Evolutionary conservation across 2,888 invertebrate species (phyloP).

Genomic region (Apodemia hepburni): DNA sequence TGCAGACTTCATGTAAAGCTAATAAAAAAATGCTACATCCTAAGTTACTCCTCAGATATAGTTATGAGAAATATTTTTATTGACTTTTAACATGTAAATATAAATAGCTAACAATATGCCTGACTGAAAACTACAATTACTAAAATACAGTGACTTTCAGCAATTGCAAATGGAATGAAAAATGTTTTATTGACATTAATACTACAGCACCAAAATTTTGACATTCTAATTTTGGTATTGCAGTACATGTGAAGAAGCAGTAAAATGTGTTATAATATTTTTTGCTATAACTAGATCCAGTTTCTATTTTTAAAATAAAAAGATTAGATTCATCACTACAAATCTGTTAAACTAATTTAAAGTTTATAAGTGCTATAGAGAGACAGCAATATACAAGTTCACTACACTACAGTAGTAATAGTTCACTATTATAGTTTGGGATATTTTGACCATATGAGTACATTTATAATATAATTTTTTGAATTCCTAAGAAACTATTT

Average conservation of each 20-base stretch:
- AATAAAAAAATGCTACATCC: too few relatives aligned
- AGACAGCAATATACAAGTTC: not conserved
- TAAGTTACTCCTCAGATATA: too few relatives aligned
- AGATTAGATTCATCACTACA: too few relatives aligned
- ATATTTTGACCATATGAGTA: constrained; percentile 6
- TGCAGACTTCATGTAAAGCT: too few relatives aligned
- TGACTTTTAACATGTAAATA: too few relatives aligned
- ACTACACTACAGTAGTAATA: not conserved
- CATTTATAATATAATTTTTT: not conserved
- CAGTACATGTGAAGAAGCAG: not conserved
- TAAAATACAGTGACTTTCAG: not conserved
- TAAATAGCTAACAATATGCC: not conserved
- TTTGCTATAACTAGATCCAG: too few relatives aligned
- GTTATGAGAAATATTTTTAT: too few relatives aligned
- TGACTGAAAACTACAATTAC: not conserved
- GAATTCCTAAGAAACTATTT: constrained; percentile 52
- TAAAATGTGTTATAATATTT: not conserved
- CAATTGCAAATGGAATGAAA: not conserved
- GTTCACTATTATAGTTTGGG: not conserved
- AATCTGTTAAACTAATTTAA: not conserved
- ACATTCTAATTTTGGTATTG: too few relatives aligned
- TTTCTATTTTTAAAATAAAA: too few relatives aligned
- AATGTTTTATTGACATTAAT: not conserved
- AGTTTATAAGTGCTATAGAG: not conserved
- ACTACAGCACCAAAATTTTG: not conserved